Evolutionary conservation across 2,888 invertebrate genomes (phyloP), one percentile per base, ranked within the genome.

Genomic region (Argyresthia albistria): DNA sequence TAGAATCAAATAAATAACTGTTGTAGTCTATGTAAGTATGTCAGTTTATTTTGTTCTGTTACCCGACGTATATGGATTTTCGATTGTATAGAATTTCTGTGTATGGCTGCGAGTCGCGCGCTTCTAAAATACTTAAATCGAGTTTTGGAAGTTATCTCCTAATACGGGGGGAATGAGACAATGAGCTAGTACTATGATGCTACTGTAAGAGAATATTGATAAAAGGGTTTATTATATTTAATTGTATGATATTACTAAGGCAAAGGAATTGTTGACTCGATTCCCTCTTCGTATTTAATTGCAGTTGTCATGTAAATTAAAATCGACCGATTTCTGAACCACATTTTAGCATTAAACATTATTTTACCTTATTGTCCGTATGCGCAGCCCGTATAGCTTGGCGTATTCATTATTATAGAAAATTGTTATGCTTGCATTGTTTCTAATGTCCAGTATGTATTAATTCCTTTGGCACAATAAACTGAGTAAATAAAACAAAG

Each of bases 401-500:
- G 77, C 80, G 80, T 78, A 74, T 68, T 73, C 74, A 76, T 76
- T 76, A 77, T 62, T 61, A 64, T 63, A 77, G 65, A 73, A 71
- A 25, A 76, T 81, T 76, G 73, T 78, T 81, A 80, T 81, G 84
- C 84, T 86, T 86, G 80, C 80, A 84, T 87, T 83, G 80, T 83
- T 87, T 84, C 81, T 72, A 78, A 82, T 82, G 81, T 83, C 80
- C 82, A 80, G 75, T 81, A 83, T 84, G 81, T 84, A 84, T 78
- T 75, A 76, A 83, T 81, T 87, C 79, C 75, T 84, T 83, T 84
- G 83, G 83, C 86, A 86, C 83, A 86, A 84, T 87, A 86, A 87
- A 84, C 78, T 75, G 76, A 79, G 69, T 80, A 82, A 55, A 56
- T 81, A 82, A 79, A 64, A 60, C 61, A 60, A 57, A 49, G 57